A percentile compares a stretch with the other conserved stretches of the same genome.
Conservation (phyloP, 2,888 invertebrate species). For the Nipponacmea schrenckii region DNA sequence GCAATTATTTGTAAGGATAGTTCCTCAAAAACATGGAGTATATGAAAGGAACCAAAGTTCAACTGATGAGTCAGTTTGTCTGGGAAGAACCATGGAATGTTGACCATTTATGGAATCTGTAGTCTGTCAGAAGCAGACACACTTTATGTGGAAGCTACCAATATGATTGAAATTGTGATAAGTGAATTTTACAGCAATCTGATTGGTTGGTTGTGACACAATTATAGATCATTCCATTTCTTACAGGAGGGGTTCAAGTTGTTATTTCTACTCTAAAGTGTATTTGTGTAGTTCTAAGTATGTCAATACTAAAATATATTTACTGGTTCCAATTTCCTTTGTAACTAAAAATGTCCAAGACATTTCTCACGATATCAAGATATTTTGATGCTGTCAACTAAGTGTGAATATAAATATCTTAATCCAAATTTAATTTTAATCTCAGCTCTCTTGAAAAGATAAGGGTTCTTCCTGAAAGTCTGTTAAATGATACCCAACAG, state of each 20-base stretch:
- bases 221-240: background rate
- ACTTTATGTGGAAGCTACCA: slow-evolving; percentile 1
- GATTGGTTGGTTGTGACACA: background rate
- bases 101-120: slow-evolving; percentile 6
- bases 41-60: background rate
- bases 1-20: background rate
- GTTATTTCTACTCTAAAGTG: background rate
- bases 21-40: background rate
- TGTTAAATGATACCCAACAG: background rate
- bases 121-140: background rate
- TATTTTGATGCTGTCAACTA: too few relatives aligned
- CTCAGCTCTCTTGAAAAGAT: too few relatives aligned
- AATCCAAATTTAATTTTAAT: too few relatives aligned
- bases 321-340: too few relatives aligned
- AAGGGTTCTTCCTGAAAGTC: too few relatives aligned
- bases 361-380: too few relatives aligned
- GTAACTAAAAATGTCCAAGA: too few relatives aligned
- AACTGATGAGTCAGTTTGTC: background rate
- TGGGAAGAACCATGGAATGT: background rate
- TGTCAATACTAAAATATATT: background rate
- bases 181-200: background rate
- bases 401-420: too few relatives aligned
- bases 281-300: background rate
- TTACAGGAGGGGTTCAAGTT: background rate
- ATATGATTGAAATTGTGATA: background rate